Evolutionary conservation across 2,888 invertebrate genomes (phyloP).

Genomic region (Melinopterus prodromus): DNA sequence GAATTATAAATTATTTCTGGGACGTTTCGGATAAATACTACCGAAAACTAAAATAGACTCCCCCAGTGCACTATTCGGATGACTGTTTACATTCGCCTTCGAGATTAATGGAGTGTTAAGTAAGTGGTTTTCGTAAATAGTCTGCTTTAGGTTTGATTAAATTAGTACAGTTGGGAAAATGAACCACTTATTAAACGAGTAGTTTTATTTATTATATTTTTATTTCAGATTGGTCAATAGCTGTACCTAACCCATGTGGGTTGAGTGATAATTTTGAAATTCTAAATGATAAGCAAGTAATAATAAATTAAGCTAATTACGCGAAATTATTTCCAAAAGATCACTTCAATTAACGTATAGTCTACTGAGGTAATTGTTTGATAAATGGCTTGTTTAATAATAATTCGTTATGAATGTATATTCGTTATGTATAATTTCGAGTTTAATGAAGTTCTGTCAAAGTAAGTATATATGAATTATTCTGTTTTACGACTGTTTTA

Average conservation of each 20-base stretch:
- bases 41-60: neutral
- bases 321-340: neutral
- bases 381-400: no score
- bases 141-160: neutral
- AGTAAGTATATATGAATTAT: no score
- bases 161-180: neutral
- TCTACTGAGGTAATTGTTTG: no score
- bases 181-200: neutral
- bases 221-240: no score
- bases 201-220: no score
- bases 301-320: neutral
- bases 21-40: neutral
- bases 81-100: neutral
- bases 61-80: neutral
- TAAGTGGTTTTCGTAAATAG: constrained; percentile 4
- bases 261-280: no score
- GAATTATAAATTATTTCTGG: constrained; percentile 4
- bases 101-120: neutral
- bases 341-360: neutral
- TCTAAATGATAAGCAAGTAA: no score
- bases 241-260: no score
- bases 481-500: no score
- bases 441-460: no score
- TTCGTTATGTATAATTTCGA: no score
- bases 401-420: no score